Base-by-base conservation (phyloP, 2,888 invertebrate genomes). In the Smittia sp. region DNA sequence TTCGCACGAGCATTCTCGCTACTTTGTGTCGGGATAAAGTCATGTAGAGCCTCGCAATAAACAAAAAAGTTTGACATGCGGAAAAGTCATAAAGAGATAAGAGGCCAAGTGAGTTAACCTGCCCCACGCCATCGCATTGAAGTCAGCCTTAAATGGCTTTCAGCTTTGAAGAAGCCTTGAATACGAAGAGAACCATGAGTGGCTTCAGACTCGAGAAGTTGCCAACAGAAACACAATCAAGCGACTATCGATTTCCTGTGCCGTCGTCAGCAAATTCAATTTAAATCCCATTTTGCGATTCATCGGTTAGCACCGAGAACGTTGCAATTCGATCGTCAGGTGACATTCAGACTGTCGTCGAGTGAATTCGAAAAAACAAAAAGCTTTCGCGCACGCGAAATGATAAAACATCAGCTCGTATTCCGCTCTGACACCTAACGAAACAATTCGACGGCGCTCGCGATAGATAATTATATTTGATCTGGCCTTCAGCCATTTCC, bases 331-430 rank as follows among this genome's bases (percentile, higher is more conserved):
- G 46, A 46, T 46, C 46, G 15, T 46, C 46, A 46, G 11, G 11
- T 46, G 46, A 46, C 46, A 46, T 46, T 46, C 46, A 46, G 46
- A 46, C 46, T 3, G 46, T 46, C 46, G 46, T n/a, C 11, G 46
- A 11, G 6, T 7, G 46, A 46, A 46, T 2, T 11, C 11, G n/a
- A n/a, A 46, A 46, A 46, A 46, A 46, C 3, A 46, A 46, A 46
- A 46, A 2, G 15, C 3, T 46, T 46, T 46, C 2, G 11, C n/a
- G 11, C 46, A 46, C 46, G 46, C 46, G 46, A 46, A 46, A 2
- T n/a, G 46, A 46, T 46, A 46, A 46, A 46, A 15, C 46, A 2
- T 46, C 2, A 13, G 46, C 11, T 46, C 15, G 32, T 32, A 9
- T 32, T 32, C 4, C 9, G 32, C 9, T 32, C 32, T 32, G 32